These are phyloP conservation scores for Antedon mediterranea DNA, from an alignment of 53 echinoderm and acorn worm genomes.

Conservation along the genomic window DNA sequence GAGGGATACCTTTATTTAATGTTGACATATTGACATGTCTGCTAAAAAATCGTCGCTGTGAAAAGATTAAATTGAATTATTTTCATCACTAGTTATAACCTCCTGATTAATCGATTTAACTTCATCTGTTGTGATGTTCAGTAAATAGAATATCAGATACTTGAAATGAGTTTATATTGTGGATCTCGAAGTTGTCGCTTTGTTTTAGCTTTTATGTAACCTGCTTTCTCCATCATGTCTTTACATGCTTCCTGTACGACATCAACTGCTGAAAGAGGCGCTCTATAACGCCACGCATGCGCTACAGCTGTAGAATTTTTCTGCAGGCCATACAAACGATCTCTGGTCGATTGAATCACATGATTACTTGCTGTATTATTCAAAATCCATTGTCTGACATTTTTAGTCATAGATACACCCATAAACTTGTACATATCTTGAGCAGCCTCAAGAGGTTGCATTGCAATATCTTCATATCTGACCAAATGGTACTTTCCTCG, in stretches of 20 bases:
- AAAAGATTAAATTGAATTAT: too few species aligned
- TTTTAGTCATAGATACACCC: conserved; percentile 1
- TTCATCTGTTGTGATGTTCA: too few species aligned
- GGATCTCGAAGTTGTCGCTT: background rate
- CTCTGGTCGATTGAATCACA: background rate
- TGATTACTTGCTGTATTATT: conserved; percentile 5
- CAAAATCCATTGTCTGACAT: conserved; percentile 7
- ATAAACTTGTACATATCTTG: conserved; percentile 22
- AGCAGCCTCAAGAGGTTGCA: conserved; percentile 1
- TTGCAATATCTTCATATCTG: conserved; percentile 23
- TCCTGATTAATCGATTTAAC: too few species aligned
- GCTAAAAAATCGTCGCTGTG: too few species aligned
- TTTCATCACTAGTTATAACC: too few species aligned
- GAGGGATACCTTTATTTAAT: too few species aligned
- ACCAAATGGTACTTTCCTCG: conserved; percentile 5
- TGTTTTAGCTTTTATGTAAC: background rate
- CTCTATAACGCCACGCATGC: background rate
- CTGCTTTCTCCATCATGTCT: background rate
- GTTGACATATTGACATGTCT: too few species aligned
- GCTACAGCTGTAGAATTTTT: background rate
- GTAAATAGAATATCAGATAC: too few species aligned
- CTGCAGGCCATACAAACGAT: background rate
- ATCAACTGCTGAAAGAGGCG: background rate
- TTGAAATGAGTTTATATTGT: background rate
- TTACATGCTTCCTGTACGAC: background rate